Percentiles rank a stretch among this genome's conserved stretches.
These are phyloP conservation scores for Tetranychus cinnabarinus DNA, from an alignment of 1,140 invertebrate species.

Conservation along the genomic window DNA sequence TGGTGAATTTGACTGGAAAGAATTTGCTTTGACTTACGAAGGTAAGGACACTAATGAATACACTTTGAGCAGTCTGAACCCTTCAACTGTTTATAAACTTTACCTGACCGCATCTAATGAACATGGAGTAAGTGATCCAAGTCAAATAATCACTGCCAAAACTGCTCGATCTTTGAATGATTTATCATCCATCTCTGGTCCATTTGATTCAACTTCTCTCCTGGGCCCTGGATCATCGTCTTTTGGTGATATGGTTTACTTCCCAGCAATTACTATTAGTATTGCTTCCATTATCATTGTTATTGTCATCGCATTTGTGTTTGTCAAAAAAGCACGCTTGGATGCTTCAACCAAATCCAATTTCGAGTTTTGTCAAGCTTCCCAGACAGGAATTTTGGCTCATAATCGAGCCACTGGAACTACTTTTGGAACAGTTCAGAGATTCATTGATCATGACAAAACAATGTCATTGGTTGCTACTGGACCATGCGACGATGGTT, in stretches of 20 bases:
- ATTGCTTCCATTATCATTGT: neutral
- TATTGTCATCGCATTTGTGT: neutral
- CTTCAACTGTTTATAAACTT: slow-evolving; percentile 9
- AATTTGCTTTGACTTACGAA: neutral
- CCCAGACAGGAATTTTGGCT: neutral
- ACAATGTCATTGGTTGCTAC: slow-evolving; percentile 9
- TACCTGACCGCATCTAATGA: slow-evolving; percentile 14
- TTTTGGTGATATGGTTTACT: neutral
- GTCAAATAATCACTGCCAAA: slow-evolving; percentile 8
- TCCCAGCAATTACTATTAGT: neutral
- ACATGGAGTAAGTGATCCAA: slow-evolving; percentile 12
- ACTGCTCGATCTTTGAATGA: neutral
- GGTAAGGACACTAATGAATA: neutral
- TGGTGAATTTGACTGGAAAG: slow-evolving; percentile 5
- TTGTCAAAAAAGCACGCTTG: neutral
- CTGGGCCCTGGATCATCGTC: neutral
- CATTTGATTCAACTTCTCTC: neutral
- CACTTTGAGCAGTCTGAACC: neutral
- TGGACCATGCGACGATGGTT: slow-evolving; percentile 20
- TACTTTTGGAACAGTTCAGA: neutral
- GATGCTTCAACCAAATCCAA: neutral
- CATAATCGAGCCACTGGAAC: neutral
- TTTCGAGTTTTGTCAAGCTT: neutral
- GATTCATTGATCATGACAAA: neutral
- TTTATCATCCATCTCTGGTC: neutral